Percentiles rank a stretch among this genome's conserved stretches.
Evolutionary conservation across 2,797 vertebrate species (phyloP).

Genomic region (Lithobates pipiens): DNA sequence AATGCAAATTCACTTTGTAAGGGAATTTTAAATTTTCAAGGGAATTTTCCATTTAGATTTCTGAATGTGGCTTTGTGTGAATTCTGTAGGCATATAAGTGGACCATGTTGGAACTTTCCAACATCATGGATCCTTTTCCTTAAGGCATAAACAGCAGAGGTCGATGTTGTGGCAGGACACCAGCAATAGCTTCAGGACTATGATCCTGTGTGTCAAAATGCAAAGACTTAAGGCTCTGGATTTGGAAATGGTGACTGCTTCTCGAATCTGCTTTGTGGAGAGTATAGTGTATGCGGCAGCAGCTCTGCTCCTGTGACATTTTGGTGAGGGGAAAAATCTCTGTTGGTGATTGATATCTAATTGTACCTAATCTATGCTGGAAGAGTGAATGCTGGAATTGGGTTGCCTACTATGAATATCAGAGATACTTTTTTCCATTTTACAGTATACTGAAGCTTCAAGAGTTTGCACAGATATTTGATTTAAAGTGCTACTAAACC

Average conservation of each 20-base stretch:
- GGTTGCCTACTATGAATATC: too few species aligned
- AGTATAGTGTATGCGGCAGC: constrained; percentile 53
- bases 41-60: too few species aligned
- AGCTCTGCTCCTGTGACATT: constrained; percentile 58
- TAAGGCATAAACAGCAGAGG: constrained; percentile 62
- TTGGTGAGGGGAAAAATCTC: constrained; percentile 67
- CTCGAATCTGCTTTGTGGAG: constrained; percentile 61
- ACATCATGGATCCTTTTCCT: constrained; percentile 61
- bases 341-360: constrained; percentile 50
- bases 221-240: constrained; percentile 66
- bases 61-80: too few species aligned
- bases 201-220: constrained; percentile 71
- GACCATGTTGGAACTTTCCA: constrained; percentile 66
- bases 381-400: too few species aligned
- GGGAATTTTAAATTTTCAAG: too few species aligned
- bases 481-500: too few species aligned
- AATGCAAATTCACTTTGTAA: too few species aligned
- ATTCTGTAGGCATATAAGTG: constrained; percentile 70
- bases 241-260: background rate
- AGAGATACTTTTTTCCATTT: too few species aligned
- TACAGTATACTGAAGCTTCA: too few species aligned
- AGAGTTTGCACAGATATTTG: too few species aligned
- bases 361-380: constrained; percentile 26
- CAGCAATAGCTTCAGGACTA: constrained; percentile 59
- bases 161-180: constrained; percentile 65